These are phyloP conservation scores for Rhogogaster chlorosoma DNA, from an alignment of 2,888 invertebrate genomes.

Conservation along the genomic window DNA sequence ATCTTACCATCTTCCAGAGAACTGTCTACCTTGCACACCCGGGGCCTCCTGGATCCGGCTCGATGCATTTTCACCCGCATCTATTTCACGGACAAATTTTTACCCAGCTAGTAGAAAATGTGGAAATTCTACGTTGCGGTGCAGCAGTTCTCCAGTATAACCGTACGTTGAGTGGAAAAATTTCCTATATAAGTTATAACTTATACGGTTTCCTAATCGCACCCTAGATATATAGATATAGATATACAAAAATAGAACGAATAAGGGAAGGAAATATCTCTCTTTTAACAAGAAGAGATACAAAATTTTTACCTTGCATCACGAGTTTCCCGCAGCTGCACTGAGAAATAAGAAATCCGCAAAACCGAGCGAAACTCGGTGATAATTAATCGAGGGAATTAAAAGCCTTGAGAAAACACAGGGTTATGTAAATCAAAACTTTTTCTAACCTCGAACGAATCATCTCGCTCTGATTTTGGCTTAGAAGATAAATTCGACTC, in stretches of 20 bases:
- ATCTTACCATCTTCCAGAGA: conserved; percentile 42
- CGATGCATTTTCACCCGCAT: conserved; percentile 23
- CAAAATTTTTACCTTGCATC: neutral
- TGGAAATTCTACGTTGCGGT: neutral
- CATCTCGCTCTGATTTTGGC: neutral
- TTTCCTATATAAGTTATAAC: conserved; percentile 27
- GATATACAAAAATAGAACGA: neutral
- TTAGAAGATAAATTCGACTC: neutral
- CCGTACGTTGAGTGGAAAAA: conserved; percentile 34
- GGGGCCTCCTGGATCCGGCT: neutral
- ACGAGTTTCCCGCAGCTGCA: neutral
- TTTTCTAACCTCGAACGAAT: neutral
- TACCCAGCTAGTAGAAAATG: neutral
- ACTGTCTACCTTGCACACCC: conserved; percentile 40
- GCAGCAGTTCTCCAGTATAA: neutral
- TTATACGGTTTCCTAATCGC: conserved; percentile 35
- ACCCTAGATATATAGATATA: neutral
- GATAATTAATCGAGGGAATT: conserved; percentile 15
- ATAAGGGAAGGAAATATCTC: neutral
- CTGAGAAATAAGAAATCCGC: neutral
- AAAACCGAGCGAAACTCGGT: neutral
- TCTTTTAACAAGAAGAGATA: neutral
- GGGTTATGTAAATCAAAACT: neutral
- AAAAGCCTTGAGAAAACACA: neutral
- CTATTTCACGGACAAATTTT: conserved; percentile 36